Conservation (phyloP, 2,888 invertebrate genomes). For the Eilema sororculum region DNA sequence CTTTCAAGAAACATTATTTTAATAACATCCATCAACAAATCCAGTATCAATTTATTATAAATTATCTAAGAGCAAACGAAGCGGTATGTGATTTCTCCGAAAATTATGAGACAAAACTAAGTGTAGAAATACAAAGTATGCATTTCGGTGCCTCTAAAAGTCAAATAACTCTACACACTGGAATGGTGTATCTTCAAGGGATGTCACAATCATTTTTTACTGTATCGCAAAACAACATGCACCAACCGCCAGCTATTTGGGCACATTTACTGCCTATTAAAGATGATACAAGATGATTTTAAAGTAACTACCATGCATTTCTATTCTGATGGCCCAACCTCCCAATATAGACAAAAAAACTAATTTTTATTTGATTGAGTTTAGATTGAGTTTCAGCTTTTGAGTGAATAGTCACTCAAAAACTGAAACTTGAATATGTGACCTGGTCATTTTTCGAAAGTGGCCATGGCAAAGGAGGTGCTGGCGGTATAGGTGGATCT, state of each 20-base stretch:
- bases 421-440: not conserved
- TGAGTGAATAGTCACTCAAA: not conserved
- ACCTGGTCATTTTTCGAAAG: conserved; percentile 1
- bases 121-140: conserved; percentile 26
- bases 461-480: not conserved
- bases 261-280: not conserved
- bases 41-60: not conserved
- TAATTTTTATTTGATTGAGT: not conserved
- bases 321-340: not conserved
- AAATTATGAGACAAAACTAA: conserved; percentile 20
- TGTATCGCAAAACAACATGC: not conserved
- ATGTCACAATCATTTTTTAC: not conserved
- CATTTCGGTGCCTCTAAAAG: conserved; percentile 28
- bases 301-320: not conserved
- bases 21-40: too few species aligned
- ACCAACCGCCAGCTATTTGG: conserved; percentile 5
- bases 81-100: conserved; percentile 27
- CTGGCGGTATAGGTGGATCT: not conserved
- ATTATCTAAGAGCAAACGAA: conserved; percentile 13
- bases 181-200: conserved; percentile 1
- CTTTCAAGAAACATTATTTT: too few species aligned
- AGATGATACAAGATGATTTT: not conserved
- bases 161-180: conserved; percentile 23
- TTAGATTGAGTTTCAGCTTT: too few species aligned
- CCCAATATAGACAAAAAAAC: conserved; percentile 4